Evolutionary conservation across 2,113 vertebrate genomes (phyloP), one percentile per base, ranked within the genome.

Genomic region (Poicephalus gulielmi): DNA sequence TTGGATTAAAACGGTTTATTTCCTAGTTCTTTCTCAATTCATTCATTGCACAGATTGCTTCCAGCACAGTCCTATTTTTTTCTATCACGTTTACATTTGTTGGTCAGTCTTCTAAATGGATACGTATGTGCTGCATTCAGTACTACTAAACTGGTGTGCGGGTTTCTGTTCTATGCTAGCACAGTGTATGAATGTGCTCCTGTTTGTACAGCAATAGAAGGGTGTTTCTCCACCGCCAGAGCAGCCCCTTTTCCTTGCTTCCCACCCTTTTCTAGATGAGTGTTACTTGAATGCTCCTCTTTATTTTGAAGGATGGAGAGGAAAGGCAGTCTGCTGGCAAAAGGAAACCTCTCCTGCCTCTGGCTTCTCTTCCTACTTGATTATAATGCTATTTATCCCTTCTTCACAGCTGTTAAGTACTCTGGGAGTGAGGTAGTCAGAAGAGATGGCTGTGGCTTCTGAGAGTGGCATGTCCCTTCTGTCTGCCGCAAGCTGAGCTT

Each of bases 111-210:
- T 2, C 44, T 74, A 31, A 83, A 70, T 28, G 31, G 17, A 3
- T 85, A 10, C 4, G 4, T 41, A 17, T 30, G 16, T 35, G 14
- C 30, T 88, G 33, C 9, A 19, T 77, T 88, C 86, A 55, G 17
- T 35, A 30, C 43, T 50, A 50, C 31, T 74, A 8, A 59, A 53
- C 25, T 53, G 47, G 17, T 46, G 46, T 67, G 37, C 0, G 2
- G 19, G 50, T 67, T 88, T 27, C n/a, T 69, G 25, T 47, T 81
- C 17, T 1, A 0, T 87, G 53, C 31, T 53, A 53, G 37, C 2
- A 1, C 19, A 46, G 69, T 69, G 39, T 78, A 18, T 37, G 3
- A 0, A 1, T 0, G 2, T 55, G 31, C n/a, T 73, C 2, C 14
- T 64, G 17, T 53, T 49, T 44, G 23, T 37, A 23, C 47, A 62